Conservation (phyloP, 2,888 invertebrate genomes). For the Heliothis peltigera region DNA sequence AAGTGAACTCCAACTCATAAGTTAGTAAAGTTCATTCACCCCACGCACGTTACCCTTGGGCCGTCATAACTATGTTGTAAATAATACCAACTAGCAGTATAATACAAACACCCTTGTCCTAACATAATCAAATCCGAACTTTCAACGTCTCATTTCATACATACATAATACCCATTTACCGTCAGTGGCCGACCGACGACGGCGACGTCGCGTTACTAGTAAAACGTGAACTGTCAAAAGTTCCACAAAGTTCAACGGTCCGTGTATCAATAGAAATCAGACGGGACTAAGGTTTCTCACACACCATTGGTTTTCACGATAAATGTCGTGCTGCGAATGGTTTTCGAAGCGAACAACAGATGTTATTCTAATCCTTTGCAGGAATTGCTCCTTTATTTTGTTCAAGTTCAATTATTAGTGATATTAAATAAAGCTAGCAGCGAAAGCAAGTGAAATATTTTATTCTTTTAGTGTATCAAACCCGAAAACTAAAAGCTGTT, state of each 20-base stretch:
- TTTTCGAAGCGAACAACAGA: slow-evolving; percentile 38
- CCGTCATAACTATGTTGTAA: slow-evolving; percentile 12
- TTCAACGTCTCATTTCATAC: slow-evolving; percentile 26
- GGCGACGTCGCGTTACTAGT: slow-evolving; percentile 3
- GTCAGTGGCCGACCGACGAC: slow-evolving; percentile 8
- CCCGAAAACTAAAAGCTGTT: slow-evolving; percentile 32
- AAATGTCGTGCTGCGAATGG: slow-evolving; percentile 48
- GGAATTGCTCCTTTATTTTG: slow-evolving; percentile 38
- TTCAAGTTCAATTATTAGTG: slow-evolving; percentile 44
- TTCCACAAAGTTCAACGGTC: slow-evolving; percentile 52
- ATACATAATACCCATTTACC: slow-evolving; percentile 8
- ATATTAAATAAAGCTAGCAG: slow-evolving; percentile 40
- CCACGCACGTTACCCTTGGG: not conserved
- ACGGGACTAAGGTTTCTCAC: slow-evolving; percentile 37
- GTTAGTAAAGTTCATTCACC: slow-evolving; percentile 30
- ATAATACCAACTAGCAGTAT: slow-evolving; percentile 20
- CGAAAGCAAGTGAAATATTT: slow-evolving; percentile 18
- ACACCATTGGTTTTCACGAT: slow-evolving; percentile 65
- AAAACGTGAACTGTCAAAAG: slow-evolving; percentile 41
- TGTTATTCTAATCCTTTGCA: slow-evolving; percentile 47
- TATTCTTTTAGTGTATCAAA: slow-evolving; percentile 36
- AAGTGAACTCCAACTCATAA: not conserved
- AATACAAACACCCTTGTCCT: not conserved
- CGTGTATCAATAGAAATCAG: slow-evolving; percentile 50
- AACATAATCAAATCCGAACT: slow-evolving; percentile 21